These are phyloP conservation scores for Ibycter americanus DNA, from an alignment of 2,797 vertebrate species.

Conservation along the genomic window DNA sequence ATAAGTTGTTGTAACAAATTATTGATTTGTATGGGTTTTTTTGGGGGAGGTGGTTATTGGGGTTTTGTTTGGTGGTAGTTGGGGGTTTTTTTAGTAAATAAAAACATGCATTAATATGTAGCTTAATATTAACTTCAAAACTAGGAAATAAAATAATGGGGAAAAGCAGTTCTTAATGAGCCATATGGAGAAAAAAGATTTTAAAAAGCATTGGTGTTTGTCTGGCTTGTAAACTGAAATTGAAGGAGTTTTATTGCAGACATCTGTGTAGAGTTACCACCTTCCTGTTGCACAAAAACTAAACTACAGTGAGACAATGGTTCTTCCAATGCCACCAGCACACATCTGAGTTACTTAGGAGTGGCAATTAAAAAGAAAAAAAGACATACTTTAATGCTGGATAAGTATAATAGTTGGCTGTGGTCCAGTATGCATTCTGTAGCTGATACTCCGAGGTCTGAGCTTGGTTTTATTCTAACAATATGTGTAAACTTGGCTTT, in stretches of 20 bases:
- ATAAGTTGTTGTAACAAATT: not conserved
- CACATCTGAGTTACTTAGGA: not conserved
- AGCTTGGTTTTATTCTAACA: not conserved
- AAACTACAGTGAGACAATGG: not conserved
- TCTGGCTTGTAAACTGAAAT: not conserved
- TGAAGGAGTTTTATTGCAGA: not conserved
- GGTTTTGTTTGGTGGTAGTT: no score
- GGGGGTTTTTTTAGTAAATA: not conserved
- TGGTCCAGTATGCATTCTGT: not conserved
- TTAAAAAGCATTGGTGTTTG: not conserved
- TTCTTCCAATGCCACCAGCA: not conserved
- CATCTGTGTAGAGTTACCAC: not conserved
- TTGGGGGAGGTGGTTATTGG: rapidly evolving
- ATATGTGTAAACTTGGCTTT: not conserved
- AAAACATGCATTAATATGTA: not conserved
- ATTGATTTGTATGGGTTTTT: not conserved
- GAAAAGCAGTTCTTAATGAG: not conserved
- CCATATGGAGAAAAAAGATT: not conserved
- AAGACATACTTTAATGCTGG: not conserved
- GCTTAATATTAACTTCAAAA: not conserved
- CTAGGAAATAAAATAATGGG: not conserved
- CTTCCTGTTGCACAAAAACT: not conserved
- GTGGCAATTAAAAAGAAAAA: not conserved
- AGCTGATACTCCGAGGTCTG: not conserved
- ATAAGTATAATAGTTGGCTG: not conserved